Base-by-base conservation (phyloP, 1,140 invertebrate species). In the Oncopeltus fasciatus region DNA sequence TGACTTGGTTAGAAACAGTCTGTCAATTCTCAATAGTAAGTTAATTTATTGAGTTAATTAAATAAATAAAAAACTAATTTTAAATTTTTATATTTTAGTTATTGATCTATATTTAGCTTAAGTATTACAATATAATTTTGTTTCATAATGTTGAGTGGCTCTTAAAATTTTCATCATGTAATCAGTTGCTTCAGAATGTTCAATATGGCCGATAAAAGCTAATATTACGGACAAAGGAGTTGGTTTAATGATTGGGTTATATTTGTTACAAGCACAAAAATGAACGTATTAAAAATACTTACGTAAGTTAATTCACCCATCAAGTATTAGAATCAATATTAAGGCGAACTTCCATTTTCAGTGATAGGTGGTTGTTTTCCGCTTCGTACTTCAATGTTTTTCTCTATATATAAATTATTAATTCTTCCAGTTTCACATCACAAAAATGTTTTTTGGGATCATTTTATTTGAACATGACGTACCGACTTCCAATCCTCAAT, bases 191-290 rank as follows among this genome's bases (percentile, higher is more conserved):
- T 24, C 18, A 53, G 20, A 53, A 24, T 53, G 49, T 53, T 53
- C 56, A 57, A 57, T 57, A 57, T 57, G 56, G 56, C 56, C 56
- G 56, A 57, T 33, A 18, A 38, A 20, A 57, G 56, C 56, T 57
- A 57, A 57, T 57, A 57, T 33, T 57, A 57, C 28, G 56, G 56
- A 57, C 56, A 57, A 57, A 57, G 56, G 56, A 57, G 56, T 31
- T 31, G 29, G 14, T 57, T 57, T 29, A n/a, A 33, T 38, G 28
- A 57, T 38, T 57, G 56, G 18, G n/a, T 57, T 26, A 26, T 18
- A 28, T 38, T 38, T 14, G 31, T 38, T 20, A 57, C n/a, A 29
- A 20, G 56, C 31, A 57, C 56, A 57, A 57, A 57, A 57, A 57
- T 57, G 56, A 29, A n/a, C 16, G 26, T 33, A 8, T 31, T 57